Base-by-base conservation (phyloP, 37 sponge, comb jelly and placozoan species). In the Spongia lamella region DNA sequence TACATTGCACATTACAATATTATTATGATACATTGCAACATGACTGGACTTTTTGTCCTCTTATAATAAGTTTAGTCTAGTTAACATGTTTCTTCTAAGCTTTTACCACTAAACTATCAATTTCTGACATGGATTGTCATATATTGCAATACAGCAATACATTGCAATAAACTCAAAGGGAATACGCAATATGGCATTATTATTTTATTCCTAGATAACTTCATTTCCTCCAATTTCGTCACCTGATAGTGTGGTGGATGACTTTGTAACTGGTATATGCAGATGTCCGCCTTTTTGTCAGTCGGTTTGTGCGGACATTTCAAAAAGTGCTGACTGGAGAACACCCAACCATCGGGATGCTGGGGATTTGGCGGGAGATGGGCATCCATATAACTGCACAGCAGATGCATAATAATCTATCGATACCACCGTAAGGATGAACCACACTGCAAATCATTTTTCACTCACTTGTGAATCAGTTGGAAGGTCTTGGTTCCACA, bases 171-270 rank as follows among this genome's bases (percentile, higher is more conserved):
- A 21, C 19, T 40, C 63, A 30, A 2, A 31, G 6, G 56, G 53
- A 54, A 13, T 27, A 59, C 47, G 15, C 16, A 57, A 78, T 33
- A 52, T 83, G n/a, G n/a, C n/a, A n/a, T n/a, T n/a, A n/a, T n/a
- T n/a, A n/a, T n/a, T n/a, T n/a, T n/a, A n/a, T n/a, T n/a, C n/a
- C n/a, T n/a, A n/a, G n/a, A n/a, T n/a, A n/a, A n/a, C n/a, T n/a
- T n/a, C n/a, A n/a, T n/a, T n/a, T n/a, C n/a, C n/a, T 26, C 1
- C 33, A 61, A n/a, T 14, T 13, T 7, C 51, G 56, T 14, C 3
- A 88, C 93, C 68, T 94, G 90, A 68, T 82, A 90, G 34, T 87
- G 88, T 26, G 95, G 95, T 24, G 95, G 95, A 38, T 80, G 57
- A 11, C 63, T 70, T 15, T 63, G 66, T 3, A 80, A 60, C 80